Percentiles rank a stretch among this genome's conserved stretches.
Conservation (phyloP, 2,888 invertebrate genomes). For the Athripsodes cinereus region DNA sequence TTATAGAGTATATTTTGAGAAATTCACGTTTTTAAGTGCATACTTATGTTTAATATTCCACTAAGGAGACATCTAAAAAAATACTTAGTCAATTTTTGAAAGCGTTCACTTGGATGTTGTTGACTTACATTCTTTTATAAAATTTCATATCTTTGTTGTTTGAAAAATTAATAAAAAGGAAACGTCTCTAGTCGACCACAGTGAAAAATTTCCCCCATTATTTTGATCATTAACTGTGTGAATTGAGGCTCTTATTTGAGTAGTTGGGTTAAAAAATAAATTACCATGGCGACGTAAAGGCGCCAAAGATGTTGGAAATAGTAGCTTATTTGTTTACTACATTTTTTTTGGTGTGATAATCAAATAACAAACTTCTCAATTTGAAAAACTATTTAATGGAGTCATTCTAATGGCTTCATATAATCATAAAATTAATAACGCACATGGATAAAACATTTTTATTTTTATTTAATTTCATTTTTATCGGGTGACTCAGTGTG, state of each 20-base stretch:
- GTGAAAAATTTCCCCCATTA: neutral
- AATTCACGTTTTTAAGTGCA: too few species aligned
- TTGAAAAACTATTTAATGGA: neutral
- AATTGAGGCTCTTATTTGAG: neutral
- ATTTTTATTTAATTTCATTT: too few species aligned
- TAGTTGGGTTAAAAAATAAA: neutral
- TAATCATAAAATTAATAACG: neutral
- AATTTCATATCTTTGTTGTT: too few species aligned
- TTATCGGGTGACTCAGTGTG: too few species aligned
- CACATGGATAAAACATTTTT: too few species aligned
- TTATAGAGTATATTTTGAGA: too few species aligned
- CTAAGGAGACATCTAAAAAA: too few species aligned
- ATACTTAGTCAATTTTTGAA: too few species aligned
- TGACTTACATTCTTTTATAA: too few species aligned
- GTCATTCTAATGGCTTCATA: neutral
- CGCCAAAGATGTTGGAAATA: neutral
- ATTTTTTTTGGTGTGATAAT: neutral
- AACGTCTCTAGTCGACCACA: neutral
- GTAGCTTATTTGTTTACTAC: neutral
- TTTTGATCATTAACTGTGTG: neutral
- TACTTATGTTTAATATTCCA: too few species aligned
- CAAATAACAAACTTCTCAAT: neutral
- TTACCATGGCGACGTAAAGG: neutral
- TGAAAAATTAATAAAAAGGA: neutral
- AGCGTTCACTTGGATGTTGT: too few species aligned